phyloP scores from a whole-genome alignment of 2,113 vertebrate genomes.

The Paramisgurnus dabryanus region DNA sequence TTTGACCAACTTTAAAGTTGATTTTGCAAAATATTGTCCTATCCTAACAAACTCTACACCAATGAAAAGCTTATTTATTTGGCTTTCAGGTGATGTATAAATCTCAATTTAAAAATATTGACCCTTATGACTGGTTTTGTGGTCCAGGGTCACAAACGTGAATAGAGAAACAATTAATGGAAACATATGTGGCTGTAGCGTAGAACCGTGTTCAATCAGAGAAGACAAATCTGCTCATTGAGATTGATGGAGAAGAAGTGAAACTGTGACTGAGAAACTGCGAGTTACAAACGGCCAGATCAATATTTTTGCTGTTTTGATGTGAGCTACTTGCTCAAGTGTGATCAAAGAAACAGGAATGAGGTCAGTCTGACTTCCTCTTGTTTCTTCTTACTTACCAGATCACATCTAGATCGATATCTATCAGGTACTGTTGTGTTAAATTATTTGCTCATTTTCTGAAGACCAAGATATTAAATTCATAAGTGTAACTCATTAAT shows the following conservation, averaged over 20 bases:
- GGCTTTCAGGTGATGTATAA: no score
- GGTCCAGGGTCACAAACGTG: no score
- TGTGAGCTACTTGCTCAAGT: background rate
- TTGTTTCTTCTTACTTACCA: background rate
- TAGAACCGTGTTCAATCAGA: background rate
- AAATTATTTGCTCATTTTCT: background rate
- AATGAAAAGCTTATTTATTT: no score
- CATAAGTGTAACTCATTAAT: no score
- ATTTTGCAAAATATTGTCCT: no score
- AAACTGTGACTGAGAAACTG: slow-evolving; percentile 9
- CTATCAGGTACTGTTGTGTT: background rate
- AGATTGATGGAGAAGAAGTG: background rate
- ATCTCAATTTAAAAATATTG: no score
- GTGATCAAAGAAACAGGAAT: background rate
- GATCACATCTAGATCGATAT: background rate
- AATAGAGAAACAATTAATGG: background rate
- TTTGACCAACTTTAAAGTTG: no score
- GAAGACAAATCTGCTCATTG: background rate
- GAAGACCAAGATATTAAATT: background rate
- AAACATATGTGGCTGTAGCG: background rate
- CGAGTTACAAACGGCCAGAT: slow-evolving; percentile 10
- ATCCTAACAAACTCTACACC: no score
- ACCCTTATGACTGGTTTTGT: no score
- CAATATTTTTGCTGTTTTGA: slow-evolving; percentile 23
- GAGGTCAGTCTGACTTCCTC: background rate